phyloP scores from a whole-genome alignment of 2,888 invertebrate genomes.

The Pilophorus perplexus region DNA sequence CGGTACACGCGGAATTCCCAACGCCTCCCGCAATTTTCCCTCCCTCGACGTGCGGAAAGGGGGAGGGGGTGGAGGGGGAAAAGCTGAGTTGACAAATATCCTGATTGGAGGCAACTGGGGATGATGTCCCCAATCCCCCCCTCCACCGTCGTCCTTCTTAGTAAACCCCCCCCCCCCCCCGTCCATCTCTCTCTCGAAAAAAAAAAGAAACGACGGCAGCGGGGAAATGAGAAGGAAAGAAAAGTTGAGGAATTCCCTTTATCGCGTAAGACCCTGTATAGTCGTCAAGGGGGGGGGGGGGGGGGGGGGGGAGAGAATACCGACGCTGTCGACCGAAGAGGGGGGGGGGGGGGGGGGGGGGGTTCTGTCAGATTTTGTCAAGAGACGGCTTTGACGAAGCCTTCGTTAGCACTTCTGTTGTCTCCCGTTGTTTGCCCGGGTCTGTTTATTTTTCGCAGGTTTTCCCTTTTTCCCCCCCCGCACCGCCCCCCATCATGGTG shows the following conservation, averaged over 20 bases:
- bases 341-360: too few relatives aligned
- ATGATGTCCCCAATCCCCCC: conserved; percentile 19
- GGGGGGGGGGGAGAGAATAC: too few relatives aligned
- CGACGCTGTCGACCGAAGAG: too few relatives aligned
- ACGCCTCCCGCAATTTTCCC: too few relatives aligned
- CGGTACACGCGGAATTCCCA: not conserved
- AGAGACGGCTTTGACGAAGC: conserved; percentile 19
- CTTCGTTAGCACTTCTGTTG: conserved; percentile 33
- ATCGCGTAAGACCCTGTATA: too few relatives aligned
- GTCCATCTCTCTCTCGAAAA: not conserved
- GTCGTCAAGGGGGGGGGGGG: too few relatives aligned
- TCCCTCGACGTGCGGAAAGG: too few relatives aligned
- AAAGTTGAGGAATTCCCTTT: conserved; percentile 29
- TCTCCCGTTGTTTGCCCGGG: conserved; percentile 31
- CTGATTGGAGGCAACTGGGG: conserved; percentile 37
- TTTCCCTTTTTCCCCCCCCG: not conserved
- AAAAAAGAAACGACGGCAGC: not conserved
- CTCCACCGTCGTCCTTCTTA: too few relatives aligned
- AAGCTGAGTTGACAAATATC: conserved; percentile 37
- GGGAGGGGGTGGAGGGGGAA: not conserved
- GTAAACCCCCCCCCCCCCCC: too few relatives aligned
- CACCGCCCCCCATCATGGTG: not conserved
- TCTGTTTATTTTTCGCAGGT: conserved; percentile 20
- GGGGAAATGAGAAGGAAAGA: conserved; percentile 34
- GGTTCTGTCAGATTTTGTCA: conserved; percentile 14